Base-by-base conservation (phyloP, 1,140 invertebrate genomes). In the Pseudoatta argentina region DNA sequence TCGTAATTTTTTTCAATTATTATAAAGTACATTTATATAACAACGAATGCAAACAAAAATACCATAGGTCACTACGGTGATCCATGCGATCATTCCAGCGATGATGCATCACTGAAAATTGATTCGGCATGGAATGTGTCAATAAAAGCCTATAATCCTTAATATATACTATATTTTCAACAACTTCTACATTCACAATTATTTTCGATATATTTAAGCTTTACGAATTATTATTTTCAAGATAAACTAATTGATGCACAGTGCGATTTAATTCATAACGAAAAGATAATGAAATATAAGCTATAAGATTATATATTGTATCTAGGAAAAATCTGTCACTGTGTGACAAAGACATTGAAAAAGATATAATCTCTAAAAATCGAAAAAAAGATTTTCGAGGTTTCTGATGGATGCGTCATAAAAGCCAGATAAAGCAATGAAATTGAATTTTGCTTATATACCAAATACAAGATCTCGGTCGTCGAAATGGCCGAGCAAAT, bases 381-480 rank as follows among this genome's bases (percentile, higher is more conserved):
- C 3, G 6, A 30, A 30, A 30, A 30, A 30, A 30, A 4, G n/a
- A 57, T 30, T 44, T 24, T 51, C n/a, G 7, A 51, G 6, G 2
- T 34, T 27, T 3, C 21, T 34, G 69, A 1, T 14, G 24, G 21
- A 14, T n/a, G 39, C n/a, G 44, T 75, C 69, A 83, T 75, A 83
- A 83, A 75, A 63, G 57, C 34, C 55, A 12, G 39, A 61, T 48
- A 71, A 57, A 59, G 48, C 66, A 39, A 44, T 55, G 48, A 72
- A 82, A 87, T 83, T 57, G 69, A 87, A 83, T 87, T 83, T 75
- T 30, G 61, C 63, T 78, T 76, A 66, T 66, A 55, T 2, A 16
- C 21, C 21, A 66, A 85, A 78, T 48, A 27, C 57, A 59, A 57
- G 12, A 69, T 44, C 24, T 51, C 34, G 44, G 24, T n/a, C 53